Percentiles rank a stretch among this genome's conserved stretches.
phyloP scores from a whole-genome alignment of 2,888 invertebrate species.

The Trachelus iudaicus region DNA sequence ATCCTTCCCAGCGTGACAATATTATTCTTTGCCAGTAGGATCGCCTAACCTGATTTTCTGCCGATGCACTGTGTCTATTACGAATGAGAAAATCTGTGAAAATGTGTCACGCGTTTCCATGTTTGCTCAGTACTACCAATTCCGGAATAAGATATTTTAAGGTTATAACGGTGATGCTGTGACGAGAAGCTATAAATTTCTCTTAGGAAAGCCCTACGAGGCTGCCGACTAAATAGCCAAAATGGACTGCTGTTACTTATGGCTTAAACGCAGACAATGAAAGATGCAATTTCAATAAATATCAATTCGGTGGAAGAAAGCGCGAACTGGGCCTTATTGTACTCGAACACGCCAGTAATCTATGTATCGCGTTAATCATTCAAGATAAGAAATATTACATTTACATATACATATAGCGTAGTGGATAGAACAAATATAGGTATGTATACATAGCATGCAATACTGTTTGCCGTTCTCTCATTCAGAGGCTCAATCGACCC shows the following conservation, averaged over 20 bases:
- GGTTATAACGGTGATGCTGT: not conserved
- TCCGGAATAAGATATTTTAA: not conserved
- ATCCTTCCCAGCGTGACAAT: not conserved
- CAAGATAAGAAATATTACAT: not conserved
- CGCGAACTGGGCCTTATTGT: slow-evolving; percentile 26
- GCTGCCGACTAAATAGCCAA: slow-evolving; percentile 38
- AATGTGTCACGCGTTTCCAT: not conserved
- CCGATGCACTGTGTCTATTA: not conserved
- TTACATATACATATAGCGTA: not conserved
- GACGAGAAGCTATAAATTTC: not conserved
- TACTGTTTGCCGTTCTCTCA: not conserved
- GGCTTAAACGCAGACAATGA: slow-evolving; percentile 27
- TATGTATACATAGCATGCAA: not conserved
- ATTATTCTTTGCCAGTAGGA: not conserved
- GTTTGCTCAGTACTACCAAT: not conserved
- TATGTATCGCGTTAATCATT: slow-evolving; percentile 27
- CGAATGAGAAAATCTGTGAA: not conserved
- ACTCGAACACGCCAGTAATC: slow-evolving; percentile 33
- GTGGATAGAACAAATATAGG: not conserved
- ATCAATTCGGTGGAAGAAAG: slow-evolving; percentile 39
- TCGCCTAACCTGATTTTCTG: not conserved
- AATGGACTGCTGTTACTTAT: slow-evolving; percentile 29
- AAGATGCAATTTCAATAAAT: slow-evolving; percentile 37
- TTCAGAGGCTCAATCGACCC: not conserved
- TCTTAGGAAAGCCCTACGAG: not conserved